phyloP scores from a whole-genome alignment of 2,113 vertebrate genomes.

The Siphamia tubifer region DNA sequence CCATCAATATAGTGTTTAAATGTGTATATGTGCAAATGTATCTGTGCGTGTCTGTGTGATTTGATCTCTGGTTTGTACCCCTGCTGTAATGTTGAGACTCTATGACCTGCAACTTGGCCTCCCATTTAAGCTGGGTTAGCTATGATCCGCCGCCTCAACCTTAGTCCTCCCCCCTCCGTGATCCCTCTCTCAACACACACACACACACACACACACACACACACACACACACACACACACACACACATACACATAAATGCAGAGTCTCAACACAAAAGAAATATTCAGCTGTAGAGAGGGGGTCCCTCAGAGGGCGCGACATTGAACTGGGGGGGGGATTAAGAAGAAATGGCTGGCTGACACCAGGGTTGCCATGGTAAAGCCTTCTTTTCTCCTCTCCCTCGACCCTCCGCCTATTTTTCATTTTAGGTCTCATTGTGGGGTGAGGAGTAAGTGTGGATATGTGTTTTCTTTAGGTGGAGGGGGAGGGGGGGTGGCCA shows the following conservation, averaged over 20 bases:
- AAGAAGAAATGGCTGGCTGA: conserved; percentile 78
- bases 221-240: conserved; percentile 8
- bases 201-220: conserved; percentile 9
- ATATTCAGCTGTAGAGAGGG: conserved; percentile 79
- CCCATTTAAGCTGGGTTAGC: conserved; percentile 74
- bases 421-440: conserved; percentile 68
- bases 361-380: conserved; percentile 80
- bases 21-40: conserved; percentile 13
- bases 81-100: conserved; percentile 73
- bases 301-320: conserved; percentile 71
- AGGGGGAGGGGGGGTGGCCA: not conserved
- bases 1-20: conserved; percentile 51
- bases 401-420: conserved; percentile 65
- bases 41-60: not conserved
- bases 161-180: conserved; percentile 14
- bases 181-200: conserved; percentile 3
- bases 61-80: conserved; percentile 55
- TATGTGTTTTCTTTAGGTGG: conserved; percentile 6
- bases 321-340: conserved; percentile 78
- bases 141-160: conserved; percentile 69
- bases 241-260: conserved; percentile 1
- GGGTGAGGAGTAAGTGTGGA: conserved; percentile 46
- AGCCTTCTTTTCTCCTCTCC: conserved; percentile 61
- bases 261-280: conserved; percentile 72
- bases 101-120: conserved; percentile 73